Evolutionary conservation across 1,140 invertebrate genomes (phyloP).

Genomic region (Hetaerina americana): DNA sequence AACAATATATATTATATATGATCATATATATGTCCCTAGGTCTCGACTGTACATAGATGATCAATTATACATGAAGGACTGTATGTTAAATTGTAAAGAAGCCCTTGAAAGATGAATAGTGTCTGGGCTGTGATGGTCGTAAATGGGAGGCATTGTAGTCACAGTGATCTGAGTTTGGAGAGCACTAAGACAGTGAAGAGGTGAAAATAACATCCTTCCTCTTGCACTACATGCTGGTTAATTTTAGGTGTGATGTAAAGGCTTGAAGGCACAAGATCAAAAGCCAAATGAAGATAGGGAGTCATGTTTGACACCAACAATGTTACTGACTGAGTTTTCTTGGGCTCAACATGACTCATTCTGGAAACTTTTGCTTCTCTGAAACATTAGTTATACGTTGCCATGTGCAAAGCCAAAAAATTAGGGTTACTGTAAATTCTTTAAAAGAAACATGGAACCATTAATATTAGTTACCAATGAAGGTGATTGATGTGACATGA

Average conservation of each 20-base stretch:
- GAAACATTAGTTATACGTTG: neutral
- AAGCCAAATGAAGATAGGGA: neutral
- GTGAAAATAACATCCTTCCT: neutral
- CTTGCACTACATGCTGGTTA: neutral
- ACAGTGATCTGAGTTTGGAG: neutral
- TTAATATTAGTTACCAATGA: neutral
- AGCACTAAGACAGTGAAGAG: neutral
- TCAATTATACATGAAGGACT: neutral
- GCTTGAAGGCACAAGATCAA: neutral
- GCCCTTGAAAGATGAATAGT: constrained; percentile 1
- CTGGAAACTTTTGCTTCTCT: neutral
- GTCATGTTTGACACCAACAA: neutral
- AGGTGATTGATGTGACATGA: neutral
- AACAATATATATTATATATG: constrained; percentile 3
- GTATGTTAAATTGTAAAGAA: neutral
- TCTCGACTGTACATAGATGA: neutral
- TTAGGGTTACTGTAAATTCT: neutral
- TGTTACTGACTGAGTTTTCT: neutral
- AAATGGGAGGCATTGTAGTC: neutral
- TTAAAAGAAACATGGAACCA: neutral
- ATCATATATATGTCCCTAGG: neutral
- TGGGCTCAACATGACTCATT: neutral
- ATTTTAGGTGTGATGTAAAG: neutral
- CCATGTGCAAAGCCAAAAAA: neutral
- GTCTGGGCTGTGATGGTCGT: neutral